Percentiles rank a stretch among this genome's conserved stretches.
These are phyloP conservation scores for Paguma larvata DNA, from an alignment of 2,797 vertebrate species.

Conservation along the genomic window DNA sequence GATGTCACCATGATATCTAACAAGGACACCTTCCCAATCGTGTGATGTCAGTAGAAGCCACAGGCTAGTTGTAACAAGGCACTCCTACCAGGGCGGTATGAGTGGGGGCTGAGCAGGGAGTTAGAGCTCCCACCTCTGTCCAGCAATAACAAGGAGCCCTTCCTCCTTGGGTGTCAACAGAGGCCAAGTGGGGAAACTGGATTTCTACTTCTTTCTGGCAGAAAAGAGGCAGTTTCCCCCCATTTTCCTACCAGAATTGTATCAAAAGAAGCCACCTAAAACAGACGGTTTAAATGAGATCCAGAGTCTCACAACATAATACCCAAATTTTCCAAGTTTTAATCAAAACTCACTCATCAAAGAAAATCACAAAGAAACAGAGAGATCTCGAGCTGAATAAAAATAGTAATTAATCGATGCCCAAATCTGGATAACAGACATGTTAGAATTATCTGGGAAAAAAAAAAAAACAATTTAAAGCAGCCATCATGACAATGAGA, in stretches of 20 bases:
- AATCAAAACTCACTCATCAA: neutral
- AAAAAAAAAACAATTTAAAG: neutral
- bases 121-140: neutral
- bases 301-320: neutral
- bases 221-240: neutral
- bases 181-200: neutral
- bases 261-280: neutral
- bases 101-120: neutral
- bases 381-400: neutral
- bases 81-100: no score
- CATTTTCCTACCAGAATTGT: neutral
- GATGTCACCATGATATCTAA: neutral
- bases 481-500: neutral
- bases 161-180: neutral
- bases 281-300: neutral
- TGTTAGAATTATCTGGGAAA: neutral
- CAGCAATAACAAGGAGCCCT: neutral
- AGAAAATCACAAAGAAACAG: constrained; percentile 27
- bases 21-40: neutral
- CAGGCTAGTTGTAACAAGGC: neutral
- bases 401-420: neutral
- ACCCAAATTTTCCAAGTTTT: neutral
- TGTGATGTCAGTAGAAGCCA: neutral
- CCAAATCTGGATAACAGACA: neutral
- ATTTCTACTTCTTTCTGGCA: neutral